Base-by-base conservation (phyloP, 2,113 vertebrate genomes). In the Notechis scutatus region DNA sequence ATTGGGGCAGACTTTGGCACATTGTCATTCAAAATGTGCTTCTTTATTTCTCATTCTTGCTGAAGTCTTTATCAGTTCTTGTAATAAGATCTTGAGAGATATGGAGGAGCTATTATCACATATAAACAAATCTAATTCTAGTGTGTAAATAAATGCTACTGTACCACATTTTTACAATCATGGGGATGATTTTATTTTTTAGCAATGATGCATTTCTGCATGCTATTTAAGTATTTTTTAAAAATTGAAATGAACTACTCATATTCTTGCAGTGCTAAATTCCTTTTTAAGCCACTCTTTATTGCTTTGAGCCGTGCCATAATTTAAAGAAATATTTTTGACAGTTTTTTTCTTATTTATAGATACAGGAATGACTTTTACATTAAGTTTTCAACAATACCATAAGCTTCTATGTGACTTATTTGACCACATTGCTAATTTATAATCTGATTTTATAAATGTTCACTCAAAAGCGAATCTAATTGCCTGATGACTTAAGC, bases 11-110 rank as follows among this genome's bases (percentile, higher is more conserved):
- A 29, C 91, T 90, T n/a, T 91, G 54, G 39, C 20, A 4, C 45
- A 15, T 91, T 0, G 21, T 95, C 59, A 12, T 96, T 95, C 95
- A 56, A 88, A 92, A 93, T 96, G 96, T 96, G 96, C 97, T 57
- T 97, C 95, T 91, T 96, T 96, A 97, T 97, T 81, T 81, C 95
- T 90, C 95, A 92, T 94, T 94, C 96, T 96, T 94, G 91, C 91
- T 96, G 91, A 86, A 52, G 94, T n/a, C 94, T 95, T 95, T 69
- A 88, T 95, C 91, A 96, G 88, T 94, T 91, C 92, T 39, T 95
- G 95, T 92, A 93, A 56, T 59, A 90, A 95, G 87, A 95, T 86
- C 7, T 0, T 87, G 45, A 12, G 2, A 87, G 42, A 96, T 93
- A 90, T 92, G 6, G 23, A 91, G 92, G 90, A 94, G 93, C 90